Percentiles rank a stretch among this genome's conserved stretches.
Evolutionary conservation across 2,888 invertebrate species (phyloP).

Genomic region (Ellobium chinense): DNA sequence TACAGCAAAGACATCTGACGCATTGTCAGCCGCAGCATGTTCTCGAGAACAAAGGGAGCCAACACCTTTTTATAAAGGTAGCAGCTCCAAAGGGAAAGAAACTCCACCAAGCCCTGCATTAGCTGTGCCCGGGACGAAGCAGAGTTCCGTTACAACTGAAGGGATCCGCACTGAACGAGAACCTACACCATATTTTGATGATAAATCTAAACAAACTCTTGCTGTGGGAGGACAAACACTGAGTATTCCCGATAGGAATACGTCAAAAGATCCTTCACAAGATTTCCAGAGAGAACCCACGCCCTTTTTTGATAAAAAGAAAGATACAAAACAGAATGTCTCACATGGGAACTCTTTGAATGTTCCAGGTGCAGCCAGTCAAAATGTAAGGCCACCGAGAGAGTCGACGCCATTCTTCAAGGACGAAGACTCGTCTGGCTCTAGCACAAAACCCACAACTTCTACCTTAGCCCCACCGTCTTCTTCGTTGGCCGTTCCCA

Average conservation of each 20-base stretch:
- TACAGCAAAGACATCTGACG: neutral
- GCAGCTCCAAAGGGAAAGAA: too few relatives aligned
- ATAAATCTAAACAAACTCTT: neutral
- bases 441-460: neutral
- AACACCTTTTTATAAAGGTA: slow-evolving; percentile 9
- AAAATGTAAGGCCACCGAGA: neutral
- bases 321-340: neutral
- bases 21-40: neutral
- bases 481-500: neutral
- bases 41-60: slow-evolving; percentile 28
- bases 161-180: neutral
- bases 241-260: neutral
- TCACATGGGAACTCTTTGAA: neutral
- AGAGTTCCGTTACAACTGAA: neutral
- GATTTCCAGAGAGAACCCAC: slow-evolving; percentile 32
- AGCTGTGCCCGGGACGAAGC: neutral
- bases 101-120: too few relatives aligned
- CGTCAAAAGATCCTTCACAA: neutral
- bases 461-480: neutral
- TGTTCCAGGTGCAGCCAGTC: neutral
- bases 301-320: slow-evolving; percentile 23
- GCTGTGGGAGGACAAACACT: neutral
- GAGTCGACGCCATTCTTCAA: neutral
- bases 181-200: slow-evolving; percentile 14
- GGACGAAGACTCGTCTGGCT: neutral